Percentiles rank a stretch among this genome's conserved stretches.
Evolutionary conservation across 2,888 invertebrate genomes (phyloP).

Genomic region (Stenoptilia bipunctidactyla): DNA sequence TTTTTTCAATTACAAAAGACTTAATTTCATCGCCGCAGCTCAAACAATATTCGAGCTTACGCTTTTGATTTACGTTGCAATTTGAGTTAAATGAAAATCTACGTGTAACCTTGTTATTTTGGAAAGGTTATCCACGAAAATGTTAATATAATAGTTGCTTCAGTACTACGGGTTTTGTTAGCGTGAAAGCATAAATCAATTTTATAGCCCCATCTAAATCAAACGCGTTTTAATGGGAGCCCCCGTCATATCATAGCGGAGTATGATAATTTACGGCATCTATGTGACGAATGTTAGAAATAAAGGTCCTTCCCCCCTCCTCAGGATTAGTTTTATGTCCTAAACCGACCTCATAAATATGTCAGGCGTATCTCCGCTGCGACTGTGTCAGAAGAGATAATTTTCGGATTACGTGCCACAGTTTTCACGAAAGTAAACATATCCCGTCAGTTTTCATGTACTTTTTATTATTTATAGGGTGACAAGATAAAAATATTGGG

Average conservation of each 20-base stretch:
- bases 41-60: conserved; percentile 11
- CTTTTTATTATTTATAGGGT: neutral
- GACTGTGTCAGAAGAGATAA: conserved; percentile 49
- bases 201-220: conserved; percentile 73
- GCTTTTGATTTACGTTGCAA: conserved; percentile 16
- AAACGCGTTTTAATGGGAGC: conserved; percentile 73
- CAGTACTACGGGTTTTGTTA: conserved; percentile 70
- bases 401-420: conserved; percentile 46
- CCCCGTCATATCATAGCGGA: conserved; percentile 72
- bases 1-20: conserved; percentile 61
- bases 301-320: conserved; percentile 44
- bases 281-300: conserved; percentile 74
- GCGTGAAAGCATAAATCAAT: conserved; percentile 73
- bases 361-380: conserved; percentile 59
- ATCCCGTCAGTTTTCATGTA: neutral
- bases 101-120: conserved; percentile 46
- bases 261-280: conserved; percentile 72
- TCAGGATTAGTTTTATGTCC: conserved; percentile 64
- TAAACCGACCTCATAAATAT: conserved; percentile 66
- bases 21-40: conserved; percentile 34
- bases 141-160: conserved; percentile 72
- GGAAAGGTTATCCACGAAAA: conserved; percentile 68
- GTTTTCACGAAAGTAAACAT: neutral
- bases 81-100: conserved; percentile 15
- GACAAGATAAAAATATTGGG: neutral